Evolutionary conservation across 2,888 invertebrate species (phyloP).

Genomic region (Odontomyia ornata): DNA sequence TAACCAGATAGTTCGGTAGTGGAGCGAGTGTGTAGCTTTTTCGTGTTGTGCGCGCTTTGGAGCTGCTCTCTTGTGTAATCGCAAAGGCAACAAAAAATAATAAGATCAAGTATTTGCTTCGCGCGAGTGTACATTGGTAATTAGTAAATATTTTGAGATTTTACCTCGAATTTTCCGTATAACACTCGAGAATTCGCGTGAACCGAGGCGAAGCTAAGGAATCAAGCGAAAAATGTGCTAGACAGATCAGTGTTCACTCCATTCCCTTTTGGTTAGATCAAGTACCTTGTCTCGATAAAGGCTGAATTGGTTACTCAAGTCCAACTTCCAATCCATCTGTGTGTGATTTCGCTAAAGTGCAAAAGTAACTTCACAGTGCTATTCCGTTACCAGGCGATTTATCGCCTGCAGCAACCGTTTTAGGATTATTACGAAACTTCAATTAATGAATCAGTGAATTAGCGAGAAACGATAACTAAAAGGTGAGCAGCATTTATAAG

Average conservation of each 20-base stretch:
- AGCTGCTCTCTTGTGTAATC: constrained; percentile 33
- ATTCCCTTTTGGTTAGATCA: not conserved
- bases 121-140: constrained; percentile 18
- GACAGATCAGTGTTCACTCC: not conserved
- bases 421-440: constrained; percentile 26
- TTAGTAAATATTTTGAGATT: not conserved
- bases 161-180: not conserved
- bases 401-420: constrained; percentile 21
- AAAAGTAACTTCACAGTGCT: constrained; percentile 7
- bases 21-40: constrained; percentile 36
- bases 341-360: constrained; percentile 17
- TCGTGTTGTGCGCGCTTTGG: constrained; percentile 36
- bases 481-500: constrained; percentile 11
- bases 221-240: not conserved
- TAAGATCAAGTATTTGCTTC: not conserved
- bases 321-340: not conserved
- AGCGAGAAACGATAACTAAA: not conserved
- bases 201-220: not conserved
- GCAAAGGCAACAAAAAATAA: not conserved
- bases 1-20: constrained; percentile 46
- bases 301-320: not conserved
- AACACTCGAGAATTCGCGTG: constrained; percentile 1
- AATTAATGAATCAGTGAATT: constrained; percentile 36
- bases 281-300: not conserved
- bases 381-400: not conserved